Evolutionary conservation across 1,140 invertebrate species (phyloP), one percentile per base, ranked within the genome.

Genomic region (Drosophila littoralis): DNA sequence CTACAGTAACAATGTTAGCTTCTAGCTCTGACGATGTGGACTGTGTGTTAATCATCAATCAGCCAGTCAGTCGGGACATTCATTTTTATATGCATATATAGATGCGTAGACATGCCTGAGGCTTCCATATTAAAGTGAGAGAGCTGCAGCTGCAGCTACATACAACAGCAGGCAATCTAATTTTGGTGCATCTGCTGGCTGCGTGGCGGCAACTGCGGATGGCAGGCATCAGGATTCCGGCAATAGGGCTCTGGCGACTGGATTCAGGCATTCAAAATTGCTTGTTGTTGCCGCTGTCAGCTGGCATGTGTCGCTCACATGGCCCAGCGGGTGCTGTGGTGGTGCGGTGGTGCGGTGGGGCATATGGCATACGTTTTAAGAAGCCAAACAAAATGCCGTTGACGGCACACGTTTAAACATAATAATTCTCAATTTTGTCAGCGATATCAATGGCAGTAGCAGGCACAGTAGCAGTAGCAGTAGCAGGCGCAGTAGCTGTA

Each of bases 401-500:
- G 72, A 85, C 71, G 77, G 77, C 77, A 77, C 83, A 86, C 84
- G 80, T 84, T 88, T 88, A 88, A 89, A 88, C 83, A 89, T 89
- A 88, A 89, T 88, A 88, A 88, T 88, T 88, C 83, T 88, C 80
- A 88, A 88, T 88, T 88, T 89, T 84, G 84, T 89, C 84, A 83
- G 77, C 83, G 74, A 80, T 88, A 88, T 89, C 83, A 86, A 86
- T 86, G 82, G 78, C 78, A 78, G 46, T 1, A 54, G 50, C 3
- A 52, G 22, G 17, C 17, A 15, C n/a, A 42, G 46, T 10, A 50
- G 78, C 71, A 77, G 51, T 0, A 38, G 15, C 43, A 9, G 35
- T n/a, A 15, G 35, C 13, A 32, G 51, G 13, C 22, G 7, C 43
- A 22, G 43, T 13, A n/a, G 40, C 43, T 9, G 43, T n/a, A n/a